Conservation (phyloP, 2,113 vertebrate genomes). For the Atlantisia rogersi region DNA sequence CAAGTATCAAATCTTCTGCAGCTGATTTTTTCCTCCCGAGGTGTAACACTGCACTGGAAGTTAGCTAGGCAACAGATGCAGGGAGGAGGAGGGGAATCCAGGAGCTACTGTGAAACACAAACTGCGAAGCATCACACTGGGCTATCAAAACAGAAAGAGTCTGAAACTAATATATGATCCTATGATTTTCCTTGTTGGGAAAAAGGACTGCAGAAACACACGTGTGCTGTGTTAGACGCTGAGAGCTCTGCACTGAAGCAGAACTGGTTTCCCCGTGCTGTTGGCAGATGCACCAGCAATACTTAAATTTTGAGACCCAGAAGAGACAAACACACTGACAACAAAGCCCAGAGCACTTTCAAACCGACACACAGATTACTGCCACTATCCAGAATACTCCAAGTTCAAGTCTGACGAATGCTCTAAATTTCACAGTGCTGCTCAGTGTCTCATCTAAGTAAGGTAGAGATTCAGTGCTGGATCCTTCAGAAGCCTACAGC, state of each 20-base stretch:
- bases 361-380: neutral
- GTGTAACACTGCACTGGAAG: neutral
- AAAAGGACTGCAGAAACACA: neutral
- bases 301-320: neutral
- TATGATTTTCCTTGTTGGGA: neutral
- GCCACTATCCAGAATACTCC: neutral
- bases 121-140: neutral
- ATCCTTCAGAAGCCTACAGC: neutral
- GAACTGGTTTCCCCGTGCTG: rapidly evolving
- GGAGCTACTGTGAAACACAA: neutral
- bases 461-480: neutral
- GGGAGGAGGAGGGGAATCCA: neutral
- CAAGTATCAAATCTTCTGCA: neutral
- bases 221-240: neutral
- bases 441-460: neutral
- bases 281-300: neutral
- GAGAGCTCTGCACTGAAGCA: neutral
- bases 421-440: neutral
- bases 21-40: neutral
- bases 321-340: neutral
- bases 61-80: neutral
- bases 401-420: neutral
- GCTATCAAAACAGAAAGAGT: neutral
- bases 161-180: neutral
- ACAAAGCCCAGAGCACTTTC: neutral